Evolutionary conservation across 2,797 vertebrate species (phyloP).

Genomic region (Mus caroli): DNA sequence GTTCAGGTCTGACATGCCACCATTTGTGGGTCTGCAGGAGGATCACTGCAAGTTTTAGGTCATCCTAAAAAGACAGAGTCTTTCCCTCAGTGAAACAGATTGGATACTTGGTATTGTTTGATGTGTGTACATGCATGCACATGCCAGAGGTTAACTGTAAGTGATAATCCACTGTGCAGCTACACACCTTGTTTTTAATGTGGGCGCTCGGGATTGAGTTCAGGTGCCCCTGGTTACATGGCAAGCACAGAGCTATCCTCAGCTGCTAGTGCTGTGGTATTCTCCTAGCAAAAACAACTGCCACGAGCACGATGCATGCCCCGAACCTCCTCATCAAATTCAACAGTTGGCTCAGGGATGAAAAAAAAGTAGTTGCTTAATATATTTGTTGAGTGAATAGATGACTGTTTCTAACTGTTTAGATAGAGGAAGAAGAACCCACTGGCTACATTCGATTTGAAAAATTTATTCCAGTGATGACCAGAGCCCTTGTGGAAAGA

Average conservation of each 20-base stretch:
- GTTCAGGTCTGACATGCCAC: neutral
- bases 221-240: neutral
- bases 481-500: slow-evolving; percentile 91
- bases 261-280: neutral
- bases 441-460: slow-evolving; percentile 92
- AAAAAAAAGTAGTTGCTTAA: neutral
- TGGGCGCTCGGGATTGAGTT: neutral
- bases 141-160: neutral
- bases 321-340: neutral
- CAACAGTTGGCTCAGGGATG: neutral
- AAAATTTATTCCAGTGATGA: slow-evolving; percentile 96
- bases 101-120: neutral
- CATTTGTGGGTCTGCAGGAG: neutral
- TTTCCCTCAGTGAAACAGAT: neutral
- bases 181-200: neutral
- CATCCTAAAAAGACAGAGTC: neutral
- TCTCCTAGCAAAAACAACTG: neutral
- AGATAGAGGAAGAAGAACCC: slow-evolving; percentile 96
- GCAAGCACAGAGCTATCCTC: neutral
- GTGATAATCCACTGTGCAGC: no score
- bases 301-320: neutral
- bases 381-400: slow-evolving; percentile 43
- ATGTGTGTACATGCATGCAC: no score
- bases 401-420: slow-evolving; percentile 71
- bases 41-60: neutral